Evolutionary conservation across 2,113 vertebrate genomes (phyloP).

Genomic region (Microcebus tavaratra): DNA sequence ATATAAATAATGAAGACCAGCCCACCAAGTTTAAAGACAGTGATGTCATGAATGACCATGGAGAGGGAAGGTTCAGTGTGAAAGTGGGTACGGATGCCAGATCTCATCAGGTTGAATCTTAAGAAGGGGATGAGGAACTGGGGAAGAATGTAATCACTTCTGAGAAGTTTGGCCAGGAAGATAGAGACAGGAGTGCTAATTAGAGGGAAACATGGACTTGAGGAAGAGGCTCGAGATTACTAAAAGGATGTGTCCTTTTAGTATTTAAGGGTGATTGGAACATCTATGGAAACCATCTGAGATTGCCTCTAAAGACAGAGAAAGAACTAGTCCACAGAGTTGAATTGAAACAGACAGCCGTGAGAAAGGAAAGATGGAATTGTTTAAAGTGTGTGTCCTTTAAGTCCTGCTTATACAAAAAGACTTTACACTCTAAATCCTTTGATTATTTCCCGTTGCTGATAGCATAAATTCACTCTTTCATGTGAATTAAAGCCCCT

Average conservation of each 20-base stretch:
- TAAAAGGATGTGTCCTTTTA: background rate
- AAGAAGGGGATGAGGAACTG: background rate
- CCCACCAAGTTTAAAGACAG: background rate
- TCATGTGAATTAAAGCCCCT: background rate
- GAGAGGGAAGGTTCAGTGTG: background rate
- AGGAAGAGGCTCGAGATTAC: background rate
- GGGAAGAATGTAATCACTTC: background rate
- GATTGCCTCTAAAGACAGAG: background rate
- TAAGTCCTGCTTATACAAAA: background rate
- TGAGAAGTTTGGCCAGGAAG: background rate
- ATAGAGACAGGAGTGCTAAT: background rate
- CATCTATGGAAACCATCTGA: background rate
- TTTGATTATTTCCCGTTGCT: background rate
- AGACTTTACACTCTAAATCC: background rate
- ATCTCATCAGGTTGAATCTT: background rate
- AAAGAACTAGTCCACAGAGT: background rate
- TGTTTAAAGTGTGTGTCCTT: background rate
- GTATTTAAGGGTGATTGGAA: background rate
- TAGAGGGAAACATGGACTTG: background rate
- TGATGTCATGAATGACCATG: background rate
- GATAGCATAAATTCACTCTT: background rate
- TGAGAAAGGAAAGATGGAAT: background rate
- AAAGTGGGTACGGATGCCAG: background rate
- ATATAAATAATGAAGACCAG: background rate
- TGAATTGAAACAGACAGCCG: background rate